These are phyloP conservation scores for Enteromius argenteus DNA, from an alignment of 2,797 vertebrate genomes.

Conservation along the genomic window DNA sequence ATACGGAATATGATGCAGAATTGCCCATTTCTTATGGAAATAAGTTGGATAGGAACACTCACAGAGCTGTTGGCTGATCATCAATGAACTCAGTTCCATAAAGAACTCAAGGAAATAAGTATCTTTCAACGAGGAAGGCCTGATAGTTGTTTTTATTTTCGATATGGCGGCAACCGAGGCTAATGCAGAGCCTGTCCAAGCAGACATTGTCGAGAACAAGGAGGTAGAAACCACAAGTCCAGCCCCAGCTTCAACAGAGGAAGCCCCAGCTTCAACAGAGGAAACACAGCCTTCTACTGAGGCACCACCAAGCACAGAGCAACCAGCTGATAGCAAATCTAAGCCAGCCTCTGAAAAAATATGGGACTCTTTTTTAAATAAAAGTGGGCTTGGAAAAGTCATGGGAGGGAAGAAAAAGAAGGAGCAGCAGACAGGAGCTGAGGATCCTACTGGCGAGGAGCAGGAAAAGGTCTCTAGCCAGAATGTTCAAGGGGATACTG, in stretches of 20 bases:
- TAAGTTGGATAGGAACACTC: constrained; percentile 57
- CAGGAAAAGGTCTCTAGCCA: constrained; percentile 62
- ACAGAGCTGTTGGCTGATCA: constrained; percentile 65
- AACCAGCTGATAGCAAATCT: constrained; percentile 71
- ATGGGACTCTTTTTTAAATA: constrained; percentile 83
- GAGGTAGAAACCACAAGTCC: constrained; percentile 70
- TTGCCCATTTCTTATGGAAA: constrained; percentile 68
- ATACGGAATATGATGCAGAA: constrained; percentile 79
- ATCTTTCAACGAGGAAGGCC: constrained; percentile 64
- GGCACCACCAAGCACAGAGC: constrained; percentile 57
- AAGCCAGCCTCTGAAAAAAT: constrained; percentile 72
- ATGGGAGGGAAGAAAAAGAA: constrained; percentile 83
- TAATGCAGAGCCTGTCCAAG: constrained; percentile 72
- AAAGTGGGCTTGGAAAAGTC: constrained; percentile 83
- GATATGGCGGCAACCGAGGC: constrained; percentile 80
- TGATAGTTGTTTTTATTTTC: constrained; percentile 55
- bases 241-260: constrained; percentile 47
- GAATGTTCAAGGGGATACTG: constrained; percentile 52
- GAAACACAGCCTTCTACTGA: constrained; percentile 68
- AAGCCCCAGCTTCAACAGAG: constrained; percentile 51
- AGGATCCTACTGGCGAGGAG: constrained; percentile 54
- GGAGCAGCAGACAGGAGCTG: constrained; percentile 64
- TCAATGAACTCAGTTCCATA: constrained; percentile 78
- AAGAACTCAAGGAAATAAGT: constrained; percentile 68
- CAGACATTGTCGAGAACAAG: constrained; percentile 72